A percentile compares a stretch with the other conserved stretches of the same genome.
phyloP scores from a whole-genome alignment of 2,797 vertebrate species.

The Rhyacichthys aspro region DNA sequence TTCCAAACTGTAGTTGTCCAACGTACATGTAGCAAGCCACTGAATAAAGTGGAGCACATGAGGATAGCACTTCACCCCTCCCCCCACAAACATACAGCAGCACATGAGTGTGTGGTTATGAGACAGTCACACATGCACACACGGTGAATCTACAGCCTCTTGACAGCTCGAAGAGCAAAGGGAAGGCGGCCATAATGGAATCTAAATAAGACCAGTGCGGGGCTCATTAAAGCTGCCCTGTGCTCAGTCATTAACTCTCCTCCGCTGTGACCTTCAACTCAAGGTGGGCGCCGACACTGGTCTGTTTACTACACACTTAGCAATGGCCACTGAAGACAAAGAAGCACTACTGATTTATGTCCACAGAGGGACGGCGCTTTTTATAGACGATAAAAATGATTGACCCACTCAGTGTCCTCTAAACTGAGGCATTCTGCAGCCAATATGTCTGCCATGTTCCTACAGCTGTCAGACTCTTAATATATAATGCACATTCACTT shows the following conservation, averaged over 20 bases:
- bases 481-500: conserved; percentile 2
- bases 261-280: conserved; percentile 44
- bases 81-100: neutral
- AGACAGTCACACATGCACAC: conserved; percentile 34
- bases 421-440: conserved; percentile 28
- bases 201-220: conserved; percentile 48
- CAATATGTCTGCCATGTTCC: conserved; percentile 7
- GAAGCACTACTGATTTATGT: conserved; percentile 38
- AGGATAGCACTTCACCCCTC: neutral
- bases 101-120: neutral
- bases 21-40: too few relatives aligned
- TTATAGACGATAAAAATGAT: conserved; percentile 45
- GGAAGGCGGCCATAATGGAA: conserved; percentile 36
- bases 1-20: too few relatives aligned
- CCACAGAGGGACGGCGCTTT: conserved; percentile 12
- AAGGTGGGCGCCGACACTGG: neutral
- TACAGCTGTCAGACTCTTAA: neutral
- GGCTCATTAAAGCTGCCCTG: conserved; percentile 55
- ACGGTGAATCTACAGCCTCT: conserved; percentile 29
- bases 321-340: neutral
- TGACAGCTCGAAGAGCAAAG: conserved; percentile 30
- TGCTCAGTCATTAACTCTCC: conserved; percentile 44
- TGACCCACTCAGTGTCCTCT: conserved; percentile 35
- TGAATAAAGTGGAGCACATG: neutral
- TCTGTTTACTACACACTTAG: conserved; percentile 19